phyloP scores from a whole-genome alignment of 2,888 invertebrate genomes.

The Phrixothrix hirtus region DNA sequence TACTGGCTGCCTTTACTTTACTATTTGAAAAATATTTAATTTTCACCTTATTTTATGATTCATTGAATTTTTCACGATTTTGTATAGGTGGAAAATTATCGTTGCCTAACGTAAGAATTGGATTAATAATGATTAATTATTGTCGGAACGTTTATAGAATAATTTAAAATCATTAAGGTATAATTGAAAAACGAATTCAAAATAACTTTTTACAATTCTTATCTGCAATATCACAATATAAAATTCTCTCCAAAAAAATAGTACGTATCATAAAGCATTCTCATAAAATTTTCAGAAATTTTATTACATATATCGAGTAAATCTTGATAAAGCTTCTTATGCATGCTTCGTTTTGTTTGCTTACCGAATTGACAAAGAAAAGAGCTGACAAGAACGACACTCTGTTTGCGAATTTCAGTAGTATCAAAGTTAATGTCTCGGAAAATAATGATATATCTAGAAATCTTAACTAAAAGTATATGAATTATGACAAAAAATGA shows the following conservation, averaged over 20 bases:
- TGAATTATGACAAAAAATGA: conserved; percentile 20
- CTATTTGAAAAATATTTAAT: no score
- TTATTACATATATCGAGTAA: conserved; percentile 29
- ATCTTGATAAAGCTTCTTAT: conserved; percentile 31
- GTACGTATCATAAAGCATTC: conserved; percentile 12
- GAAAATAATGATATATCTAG: conserved; percentile 37
- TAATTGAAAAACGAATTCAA: no score
- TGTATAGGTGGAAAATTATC: no score
- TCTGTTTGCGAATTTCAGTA: conserved; percentile 30
- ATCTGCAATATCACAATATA: conserved; percentile 7
- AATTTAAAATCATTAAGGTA: no score
- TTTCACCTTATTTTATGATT: no score
- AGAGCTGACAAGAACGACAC: conserved; percentile 33
- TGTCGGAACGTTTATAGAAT: no score
- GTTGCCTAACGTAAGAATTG: no score
- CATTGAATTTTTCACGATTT: no score
- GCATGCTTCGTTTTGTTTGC: conserved; percentile 34
- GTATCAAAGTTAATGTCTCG: conserved; percentile 32
- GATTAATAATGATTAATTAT: no score
- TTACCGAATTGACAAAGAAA: conserved; percentile 28
- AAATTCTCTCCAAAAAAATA: conserved; percentile 3
- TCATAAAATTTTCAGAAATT: conserved; percentile 31
- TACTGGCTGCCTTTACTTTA: no score
- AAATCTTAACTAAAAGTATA: conserved; percentile 30
- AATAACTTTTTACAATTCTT: no score